phyloP scores from a whole-genome alignment of 2,888 invertebrate species.

The Lasioglossum vierecki region DNA sequence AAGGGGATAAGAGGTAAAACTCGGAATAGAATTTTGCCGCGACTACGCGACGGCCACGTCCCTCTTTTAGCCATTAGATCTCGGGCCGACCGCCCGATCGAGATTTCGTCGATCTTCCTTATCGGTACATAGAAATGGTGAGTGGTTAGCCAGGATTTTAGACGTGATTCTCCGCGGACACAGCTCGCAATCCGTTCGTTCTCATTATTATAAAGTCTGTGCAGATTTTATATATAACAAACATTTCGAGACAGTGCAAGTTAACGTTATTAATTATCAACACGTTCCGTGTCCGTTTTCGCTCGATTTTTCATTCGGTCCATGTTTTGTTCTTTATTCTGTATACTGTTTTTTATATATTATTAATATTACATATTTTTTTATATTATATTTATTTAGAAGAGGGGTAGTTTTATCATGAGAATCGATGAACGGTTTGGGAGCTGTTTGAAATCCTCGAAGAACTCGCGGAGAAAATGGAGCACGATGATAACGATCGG shows the following conservation, averaged over 20 bases:
- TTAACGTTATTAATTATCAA: no score
- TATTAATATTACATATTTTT: no score
- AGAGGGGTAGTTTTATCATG: no score
- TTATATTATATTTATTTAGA: no score
- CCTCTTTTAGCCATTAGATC: neutral
- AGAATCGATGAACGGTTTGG: neutral
- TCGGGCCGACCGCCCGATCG: neutral
- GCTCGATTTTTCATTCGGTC: no score
- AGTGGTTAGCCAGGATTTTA: neutral
- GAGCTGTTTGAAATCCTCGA: neutral
- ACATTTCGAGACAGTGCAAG: no score
- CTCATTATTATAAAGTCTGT: no score
- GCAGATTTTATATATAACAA: no score
- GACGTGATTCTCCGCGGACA: neutral
- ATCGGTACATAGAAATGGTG: neutral
- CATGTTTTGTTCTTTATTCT: no score
- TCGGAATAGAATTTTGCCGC: slow-evolving; percentile 19
- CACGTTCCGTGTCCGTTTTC: no score
- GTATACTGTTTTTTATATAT: no score
- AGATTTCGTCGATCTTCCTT: neutral
- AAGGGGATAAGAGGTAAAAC: slow-evolving; percentile 3
- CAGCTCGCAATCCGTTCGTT: neutral
- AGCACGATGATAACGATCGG: slow-evolving; percentile 10
- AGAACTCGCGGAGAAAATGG: neutral
- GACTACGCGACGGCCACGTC: neutral